phyloP scores from a whole-genome alignment of 2,888 invertebrate genomes.

The Eledone cirrhosa region DNA sequence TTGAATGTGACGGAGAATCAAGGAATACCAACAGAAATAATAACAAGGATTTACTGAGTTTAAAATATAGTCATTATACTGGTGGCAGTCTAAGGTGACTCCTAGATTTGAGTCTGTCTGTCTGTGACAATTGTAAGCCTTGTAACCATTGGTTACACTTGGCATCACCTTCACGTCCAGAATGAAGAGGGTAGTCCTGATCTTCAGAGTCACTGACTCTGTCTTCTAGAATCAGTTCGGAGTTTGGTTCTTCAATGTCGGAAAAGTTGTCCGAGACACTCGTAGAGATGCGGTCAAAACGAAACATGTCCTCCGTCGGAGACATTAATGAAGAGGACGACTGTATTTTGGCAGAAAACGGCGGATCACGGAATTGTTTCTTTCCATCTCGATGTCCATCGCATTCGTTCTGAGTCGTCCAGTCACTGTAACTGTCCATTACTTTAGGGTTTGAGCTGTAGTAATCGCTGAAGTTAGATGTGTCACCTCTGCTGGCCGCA shows the following conservation, averaged over 20 bases:
- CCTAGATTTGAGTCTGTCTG: constrained; percentile 27
- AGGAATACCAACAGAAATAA: too few species aligned
- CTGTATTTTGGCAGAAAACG: constrained; percentile 19
- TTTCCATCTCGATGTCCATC: not conserved
- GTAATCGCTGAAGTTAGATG: not conserved
- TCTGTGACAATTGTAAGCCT: constrained; percentile 24
- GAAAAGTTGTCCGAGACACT: constrained; percentile 27
- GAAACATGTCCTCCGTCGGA: constrained; percentile 22
- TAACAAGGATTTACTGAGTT: too few species aligned
- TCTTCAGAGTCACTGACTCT: constrained; percentile 26
- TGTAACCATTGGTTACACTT: constrained; percentile 28
- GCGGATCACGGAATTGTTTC: constrained; percentile 12
- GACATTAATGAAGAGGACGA: constrained; percentile 10
- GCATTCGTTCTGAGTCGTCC: not conserved
- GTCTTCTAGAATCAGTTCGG: constrained; percentile 23
- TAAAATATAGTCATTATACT: not conserved
- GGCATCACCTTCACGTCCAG: constrained; percentile 20
- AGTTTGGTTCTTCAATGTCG: constrained; percentile 26
- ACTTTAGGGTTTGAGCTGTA: not conserved
- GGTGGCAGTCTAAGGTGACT: constrained; percentile 26
- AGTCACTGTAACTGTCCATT: constrained; percentile 11
- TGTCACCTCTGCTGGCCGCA: not conserved
- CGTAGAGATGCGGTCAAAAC: constrained; percentile 25
- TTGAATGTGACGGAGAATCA: too few species aligned
- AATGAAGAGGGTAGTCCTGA: not conserved